These are phyloP conservation scores for Anodontia alba DNA, from an alignment of 2,888 invertebrate genomes.

Conservation along the genomic window DNA sequence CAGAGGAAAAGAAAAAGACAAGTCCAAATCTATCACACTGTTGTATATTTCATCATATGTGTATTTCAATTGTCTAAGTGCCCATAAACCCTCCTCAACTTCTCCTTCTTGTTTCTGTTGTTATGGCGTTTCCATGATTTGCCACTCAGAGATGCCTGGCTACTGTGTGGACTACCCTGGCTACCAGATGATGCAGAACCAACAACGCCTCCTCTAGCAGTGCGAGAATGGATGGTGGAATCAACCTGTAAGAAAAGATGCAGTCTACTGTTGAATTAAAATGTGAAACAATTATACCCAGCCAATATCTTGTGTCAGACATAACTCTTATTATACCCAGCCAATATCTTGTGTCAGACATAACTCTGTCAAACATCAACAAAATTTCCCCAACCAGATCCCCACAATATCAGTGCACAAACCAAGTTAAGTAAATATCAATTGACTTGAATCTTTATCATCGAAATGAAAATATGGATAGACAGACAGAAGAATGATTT, in stretches of 20 bases:
- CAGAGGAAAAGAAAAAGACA: no score
- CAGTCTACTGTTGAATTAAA: not conserved
- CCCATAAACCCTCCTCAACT: slow-evolving; percentile 93
- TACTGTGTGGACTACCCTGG: slow-evolving; percentile 19
- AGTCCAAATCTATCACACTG: no score
- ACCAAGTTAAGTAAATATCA: no score
- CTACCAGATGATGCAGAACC: slow-evolving; percentile 34
- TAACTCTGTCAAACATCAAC: no score
- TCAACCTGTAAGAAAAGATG: slow-evolving; percentile 58
- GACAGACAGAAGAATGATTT: no score
- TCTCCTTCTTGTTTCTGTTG: slow-evolving; percentile 96
- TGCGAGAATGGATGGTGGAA: slow-evolving; percentile 69
- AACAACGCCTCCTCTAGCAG: slow-evolving; percentile 62
- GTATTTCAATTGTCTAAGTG: slow-evolving; percentile 89
- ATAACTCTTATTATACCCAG: not conserved
- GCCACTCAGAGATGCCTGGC: slow-evolving; percentile 86
- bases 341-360: no score
- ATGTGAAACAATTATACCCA: no score
- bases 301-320: not conserved
- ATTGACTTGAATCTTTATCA: no score
- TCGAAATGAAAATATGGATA: no score
- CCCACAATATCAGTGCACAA: no score
- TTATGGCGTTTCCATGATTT: slow-evolving; percentile 93
- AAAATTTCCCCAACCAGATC: no score
- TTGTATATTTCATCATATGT: no score